A percentile compares a stretch with the other conserved stretches of the same genome.
phyloP scores from a whole-genome alignment of 2,888 invertebrate species.

The Chydorus sphaericus region DNA sequence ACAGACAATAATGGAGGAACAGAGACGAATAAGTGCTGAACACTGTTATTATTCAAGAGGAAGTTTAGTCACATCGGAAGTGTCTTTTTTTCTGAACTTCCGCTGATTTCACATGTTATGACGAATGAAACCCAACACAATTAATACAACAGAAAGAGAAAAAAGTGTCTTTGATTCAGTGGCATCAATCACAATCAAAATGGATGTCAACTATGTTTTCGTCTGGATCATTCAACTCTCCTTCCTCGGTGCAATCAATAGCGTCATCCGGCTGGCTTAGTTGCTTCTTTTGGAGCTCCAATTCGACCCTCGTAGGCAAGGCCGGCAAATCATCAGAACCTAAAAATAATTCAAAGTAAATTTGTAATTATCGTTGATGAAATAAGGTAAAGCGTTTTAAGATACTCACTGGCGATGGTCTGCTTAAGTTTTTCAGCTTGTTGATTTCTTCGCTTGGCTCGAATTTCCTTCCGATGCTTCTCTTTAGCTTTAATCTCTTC shows the following conservation, averaged over 20 bases:
- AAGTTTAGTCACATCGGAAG: too few relatives aligned
- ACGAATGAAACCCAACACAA: too few relatives aligned
- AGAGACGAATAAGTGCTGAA: too few relatives aligned
- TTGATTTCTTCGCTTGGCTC: conserved; percentile 9
- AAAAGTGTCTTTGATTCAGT: neutral
- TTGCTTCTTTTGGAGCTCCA: conserved; percentile 3
- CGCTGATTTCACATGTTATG: too few relatives aligned
- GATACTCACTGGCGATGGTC: neutral
- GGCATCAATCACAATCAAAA: neutral
- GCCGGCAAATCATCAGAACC: neutral
- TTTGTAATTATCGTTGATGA: neutral
- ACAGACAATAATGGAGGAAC: too few relatives aligned
- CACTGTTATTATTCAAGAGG: too few relatives aligned
- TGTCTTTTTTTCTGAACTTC: too few relatives aligned
- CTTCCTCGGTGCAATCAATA: neutral
- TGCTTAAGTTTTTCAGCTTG: neutral
- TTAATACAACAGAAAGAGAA: neutral
- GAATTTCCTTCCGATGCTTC: conserved; percentile 1
- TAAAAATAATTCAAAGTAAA: neutral
- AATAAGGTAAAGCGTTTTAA: neutral
- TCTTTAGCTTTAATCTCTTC: conserved; percentile 16
- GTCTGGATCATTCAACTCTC: neutral
- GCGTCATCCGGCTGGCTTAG: neutral
- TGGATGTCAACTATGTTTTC: neutral
- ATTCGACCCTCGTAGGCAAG: conserved; percentile 5